These are phyloP conservation scores for Epizoanthus ramosus DNA, from an alignment of 92 coral and sea anemone species.

Conservation along the genomic window DNA sequence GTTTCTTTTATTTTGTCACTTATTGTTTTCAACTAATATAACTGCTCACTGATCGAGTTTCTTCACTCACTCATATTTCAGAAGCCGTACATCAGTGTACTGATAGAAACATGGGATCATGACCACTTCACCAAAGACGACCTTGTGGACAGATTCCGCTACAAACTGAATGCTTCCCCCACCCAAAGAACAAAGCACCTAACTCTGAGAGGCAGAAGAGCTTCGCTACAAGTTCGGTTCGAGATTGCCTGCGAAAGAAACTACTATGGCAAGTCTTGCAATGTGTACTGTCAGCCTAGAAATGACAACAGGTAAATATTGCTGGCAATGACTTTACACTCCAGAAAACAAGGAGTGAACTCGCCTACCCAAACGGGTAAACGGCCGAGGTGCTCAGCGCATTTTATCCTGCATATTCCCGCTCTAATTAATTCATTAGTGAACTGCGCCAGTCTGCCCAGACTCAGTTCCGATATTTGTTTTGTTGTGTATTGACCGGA, in stretches of 20 bases:
- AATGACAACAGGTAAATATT: constrained; percentile 24
- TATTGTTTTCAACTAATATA: too few species aligned
- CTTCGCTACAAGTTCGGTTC: constrained; percentile 47
- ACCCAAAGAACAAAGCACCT: constrained; percentile 46
- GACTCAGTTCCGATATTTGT: too few species aligned
- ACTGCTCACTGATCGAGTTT: background rate
- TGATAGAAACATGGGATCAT: constrained; percentile 66
- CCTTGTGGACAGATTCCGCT: constrained; percentile 54
- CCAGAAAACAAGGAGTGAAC: too few species aligned
- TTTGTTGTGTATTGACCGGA: too few species aligned
- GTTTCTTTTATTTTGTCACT: background rate
- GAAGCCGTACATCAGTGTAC: constrained; percentile 58
- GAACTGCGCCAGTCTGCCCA: too few species aligned
- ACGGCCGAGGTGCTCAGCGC: too few species aligned
- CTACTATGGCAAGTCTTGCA: constrained; percentile 60
- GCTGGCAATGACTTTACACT: too few species aligned
- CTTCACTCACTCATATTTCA: background rate
- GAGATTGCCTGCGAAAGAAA: constrained; percentile 34
- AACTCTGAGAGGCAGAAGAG: constrained; percentile 57
- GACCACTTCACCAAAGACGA: constrained; percentile 62
- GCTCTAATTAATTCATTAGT: too few species aligned
- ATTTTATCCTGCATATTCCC: too few species aligned
- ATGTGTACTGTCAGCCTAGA: constrained; percentile 52
- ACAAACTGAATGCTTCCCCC: constrained; percentile 39
- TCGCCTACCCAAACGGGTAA: too few species aligned